Evolutionary conservation across 1,140 invertebrate species (phyloP).

Genomic region (Ladona fulva): DNA sequence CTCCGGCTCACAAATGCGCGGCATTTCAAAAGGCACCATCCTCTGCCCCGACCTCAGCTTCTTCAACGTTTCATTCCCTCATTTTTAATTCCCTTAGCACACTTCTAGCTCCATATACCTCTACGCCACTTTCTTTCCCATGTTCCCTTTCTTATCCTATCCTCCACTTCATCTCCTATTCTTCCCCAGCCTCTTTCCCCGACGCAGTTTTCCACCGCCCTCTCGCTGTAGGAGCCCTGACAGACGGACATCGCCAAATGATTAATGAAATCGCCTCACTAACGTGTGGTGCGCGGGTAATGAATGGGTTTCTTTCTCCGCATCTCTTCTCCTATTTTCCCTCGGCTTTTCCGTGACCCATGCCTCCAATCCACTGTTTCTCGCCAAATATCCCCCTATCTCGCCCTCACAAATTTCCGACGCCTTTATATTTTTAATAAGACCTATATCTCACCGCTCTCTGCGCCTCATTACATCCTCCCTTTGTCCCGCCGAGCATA

Average conservation of each 20-base stretch:
- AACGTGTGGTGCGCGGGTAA: not conserved
- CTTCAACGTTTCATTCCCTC: not conserved
- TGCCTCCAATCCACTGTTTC: not conserved
- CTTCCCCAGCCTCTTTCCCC: not conserved
- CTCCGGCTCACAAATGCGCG: too few relatives aligned
- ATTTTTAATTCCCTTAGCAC: not conserved
- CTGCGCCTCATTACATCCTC: not conserved
- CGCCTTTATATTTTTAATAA: slow-evolving; percentile 8
- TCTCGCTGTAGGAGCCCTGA: not conserved
- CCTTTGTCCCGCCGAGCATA: not conserved
- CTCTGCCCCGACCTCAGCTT: not conserved
- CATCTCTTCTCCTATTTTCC: not conserved
- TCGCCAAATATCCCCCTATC: not conserved
- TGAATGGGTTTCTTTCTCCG: not conserved
- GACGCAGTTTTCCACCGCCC: not conserved
- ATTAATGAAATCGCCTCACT: not conserved
- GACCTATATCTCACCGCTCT: not conserved
- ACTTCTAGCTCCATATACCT: not conserved
- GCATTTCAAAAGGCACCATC: too few relatives aligned
- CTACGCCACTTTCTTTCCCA: not conserved
- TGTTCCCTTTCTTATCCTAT: not conserved
- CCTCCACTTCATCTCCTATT: not conserved
- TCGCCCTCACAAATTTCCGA: not conserved
- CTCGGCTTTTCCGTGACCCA: not conserved
- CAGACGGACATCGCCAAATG: not conserved